Evolutionary conservation across 37 sponge, comb jelly and placozoan genomes (phyloP), one percentile per base, ranked within the genome.

Genomic region (Agelas oroides): DNA sequence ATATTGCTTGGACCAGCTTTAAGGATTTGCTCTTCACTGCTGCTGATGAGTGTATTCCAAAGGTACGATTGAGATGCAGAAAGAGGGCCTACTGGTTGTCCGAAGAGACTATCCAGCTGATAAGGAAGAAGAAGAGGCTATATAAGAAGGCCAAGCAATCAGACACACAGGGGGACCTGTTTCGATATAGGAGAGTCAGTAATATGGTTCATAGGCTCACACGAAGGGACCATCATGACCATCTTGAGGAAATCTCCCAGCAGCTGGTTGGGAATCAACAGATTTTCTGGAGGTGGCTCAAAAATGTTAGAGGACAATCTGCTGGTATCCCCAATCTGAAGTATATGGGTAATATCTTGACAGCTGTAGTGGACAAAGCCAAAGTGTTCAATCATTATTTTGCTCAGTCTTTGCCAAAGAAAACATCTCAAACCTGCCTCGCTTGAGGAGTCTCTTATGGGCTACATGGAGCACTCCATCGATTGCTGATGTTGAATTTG

Each of bases 281-380:
- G 11, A 40, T 1, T 1, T 71, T 82, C 59, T 82, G 83, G 63
- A 39, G 73, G 15, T 82, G 83, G 83, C 63, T 83, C 18, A 83
- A 46, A 46, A 46, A 46, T 46, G 8, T 46, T 46, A 46, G 46
- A 46, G 46, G 46, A 46, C 6, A 8, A 46, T 12, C 46, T 8
- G 6, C 46, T 8, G 46, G 46, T 8, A 46, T 46, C 8, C 46
- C 46, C 46, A 46, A 46, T 59, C 53, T 80, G 12, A 54, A 80
- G 28, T 53, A 46, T 31, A 41, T 33, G 66, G 18, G 41, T 31
- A 24, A 27, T 20, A 34, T 55, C n/a, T 24, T 71, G 2, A 61
- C 63, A 19, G 21, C 40, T 12, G 30, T 31, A 33, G 19, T 5
- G 18, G 60, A 71, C 8, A 71, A 70, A 58, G 73, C 83, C 25